Conservation (phyloP, 1,140 invertebrate species). For the Polyergus mexicanus region DNA sequence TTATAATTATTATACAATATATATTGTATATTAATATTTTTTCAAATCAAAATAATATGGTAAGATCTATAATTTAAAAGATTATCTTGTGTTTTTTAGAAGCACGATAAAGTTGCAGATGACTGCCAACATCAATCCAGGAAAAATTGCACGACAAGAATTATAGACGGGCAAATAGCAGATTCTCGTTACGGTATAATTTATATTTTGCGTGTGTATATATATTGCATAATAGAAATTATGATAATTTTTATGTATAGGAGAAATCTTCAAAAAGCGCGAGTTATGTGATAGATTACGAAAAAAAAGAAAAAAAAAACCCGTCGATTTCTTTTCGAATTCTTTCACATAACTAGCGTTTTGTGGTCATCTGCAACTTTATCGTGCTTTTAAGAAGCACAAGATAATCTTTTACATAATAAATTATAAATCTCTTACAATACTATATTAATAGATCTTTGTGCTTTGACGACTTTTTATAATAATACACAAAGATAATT, state of each 20-base stretch:
- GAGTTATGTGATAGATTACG: slow-evolving; percentile 7
- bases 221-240: not conserved
- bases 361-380: not conserved
- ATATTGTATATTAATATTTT: not conserved
- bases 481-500: not conserved
- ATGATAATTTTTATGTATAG: slow-evolving; percentile 13
- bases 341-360: too few species aligned
- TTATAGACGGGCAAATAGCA: not conserved
- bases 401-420: not conserved
- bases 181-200: slow-evolving; percentile 11
- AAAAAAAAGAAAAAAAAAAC: slow-evolving; percentile 50
- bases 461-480: not conserved
- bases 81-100: not conserved
- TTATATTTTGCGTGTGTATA: not conserved
- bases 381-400: not conserved
- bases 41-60: not conserved
- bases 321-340: not conserved
- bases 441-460: not conserved
- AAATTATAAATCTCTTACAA: not conserved
- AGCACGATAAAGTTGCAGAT: not conserved
- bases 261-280: not conserved
- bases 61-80: not conserved
- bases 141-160: slow-evolving; percentile 15
- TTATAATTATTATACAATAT: too few species aligned
- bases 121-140: not conserved